Conservation (phyloP, 2,888 invertebrate species). For the Thereva nobilitata region DNA sequence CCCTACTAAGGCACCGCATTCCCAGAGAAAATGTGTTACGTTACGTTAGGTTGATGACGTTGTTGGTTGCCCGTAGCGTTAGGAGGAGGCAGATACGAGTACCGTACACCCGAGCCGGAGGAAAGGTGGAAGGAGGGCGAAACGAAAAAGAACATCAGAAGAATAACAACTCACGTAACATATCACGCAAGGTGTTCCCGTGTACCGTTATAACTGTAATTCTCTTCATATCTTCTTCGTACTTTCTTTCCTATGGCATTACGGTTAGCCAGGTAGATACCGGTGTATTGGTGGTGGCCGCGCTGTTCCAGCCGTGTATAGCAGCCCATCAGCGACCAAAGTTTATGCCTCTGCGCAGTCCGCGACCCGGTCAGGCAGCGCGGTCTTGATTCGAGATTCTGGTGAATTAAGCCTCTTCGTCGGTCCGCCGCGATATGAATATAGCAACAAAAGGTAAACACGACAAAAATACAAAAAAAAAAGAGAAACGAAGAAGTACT, state of each 20-base stretch:
- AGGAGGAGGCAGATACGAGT: not conserved
- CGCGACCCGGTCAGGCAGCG: too few species aligned
- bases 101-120: constrained; percentile 10
- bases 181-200: constrained; percentile 48
- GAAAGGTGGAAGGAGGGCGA: not conserved
- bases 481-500: too few species aligned
- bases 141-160: constrained; percentile 22
- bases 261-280: constrained; percentile 10
- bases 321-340: not conserved
- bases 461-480: too few species aligned
- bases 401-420: too few species aligned
- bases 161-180: constrained; percentile 44
- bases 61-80: not conserved
- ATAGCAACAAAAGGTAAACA: too few species aligned
- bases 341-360: too few species aligned
- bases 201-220: constrained; percentile 48
- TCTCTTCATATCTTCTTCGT: constrained; percentile 38
- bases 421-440: too few species aligned
- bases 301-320: not conserved
- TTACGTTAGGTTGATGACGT: constrained; percentile 28
- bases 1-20: constrained; percentile 8
- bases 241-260: constrained; percentile 28
- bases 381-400: too few species aligned
- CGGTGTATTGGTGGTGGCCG: not conserved
- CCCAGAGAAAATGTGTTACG: constrained; percentile 24